These are phyloP conservation scores for Actenoides hombroni DNA, from an alignment of 2,113 vertebrate species.

Conservation along the genomic window DNA sequence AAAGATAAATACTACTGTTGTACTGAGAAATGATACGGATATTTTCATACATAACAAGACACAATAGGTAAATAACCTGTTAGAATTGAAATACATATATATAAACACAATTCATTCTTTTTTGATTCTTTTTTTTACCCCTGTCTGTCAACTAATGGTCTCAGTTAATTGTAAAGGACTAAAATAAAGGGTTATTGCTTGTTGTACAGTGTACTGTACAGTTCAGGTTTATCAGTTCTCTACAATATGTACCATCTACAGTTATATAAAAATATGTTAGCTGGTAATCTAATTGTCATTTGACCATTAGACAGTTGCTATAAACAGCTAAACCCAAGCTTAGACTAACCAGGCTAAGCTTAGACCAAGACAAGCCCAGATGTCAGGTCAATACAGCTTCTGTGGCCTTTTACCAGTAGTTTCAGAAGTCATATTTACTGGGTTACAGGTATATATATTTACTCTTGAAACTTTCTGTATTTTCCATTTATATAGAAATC, in stretches of 20 bases:
- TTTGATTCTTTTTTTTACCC: too few species aligned
- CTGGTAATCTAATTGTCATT: neutral
- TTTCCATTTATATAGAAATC: neutral
- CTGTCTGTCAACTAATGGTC: neutral
- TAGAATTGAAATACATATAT: neutral
- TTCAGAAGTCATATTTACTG: neutral
- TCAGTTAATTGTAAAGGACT: neutral
- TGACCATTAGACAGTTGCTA: neutral
- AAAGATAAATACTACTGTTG: neutral
- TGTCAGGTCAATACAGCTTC: neutral
- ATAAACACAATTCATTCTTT: neutral
- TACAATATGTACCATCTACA: neutral
- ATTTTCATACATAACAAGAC: neutral
- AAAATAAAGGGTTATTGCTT: rapidly evolving
- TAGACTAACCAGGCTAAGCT: neutral
- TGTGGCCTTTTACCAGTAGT: neutral
- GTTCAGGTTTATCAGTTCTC: neutral
- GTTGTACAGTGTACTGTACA: neutral
- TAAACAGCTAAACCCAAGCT: neutral
- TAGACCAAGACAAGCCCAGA: neutral
- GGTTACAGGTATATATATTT: neutral
- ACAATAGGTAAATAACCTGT: neutral
- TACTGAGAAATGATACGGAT: neutral
- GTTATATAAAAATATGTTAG: neutral
- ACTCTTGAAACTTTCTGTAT: neutral